Conservation (phyloP, 2,888 invertebrate species). For the Thera britannica region DNA sequence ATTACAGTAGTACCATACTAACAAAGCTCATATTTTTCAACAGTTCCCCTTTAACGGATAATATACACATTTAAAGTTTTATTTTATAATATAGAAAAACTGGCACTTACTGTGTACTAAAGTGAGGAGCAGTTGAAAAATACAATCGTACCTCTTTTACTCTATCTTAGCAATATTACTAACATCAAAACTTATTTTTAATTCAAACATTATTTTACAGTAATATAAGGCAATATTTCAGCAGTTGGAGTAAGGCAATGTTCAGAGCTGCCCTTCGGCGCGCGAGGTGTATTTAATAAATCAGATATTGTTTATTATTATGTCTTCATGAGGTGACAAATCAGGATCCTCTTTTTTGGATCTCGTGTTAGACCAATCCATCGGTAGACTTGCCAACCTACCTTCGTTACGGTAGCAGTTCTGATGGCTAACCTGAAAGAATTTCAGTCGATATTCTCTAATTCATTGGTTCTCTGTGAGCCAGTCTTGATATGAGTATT, state of each 20-base stretch:
- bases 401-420: background rate
- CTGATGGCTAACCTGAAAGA: background rate
- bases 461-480: background rate
- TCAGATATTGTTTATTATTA: background rate
- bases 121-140: background rate
- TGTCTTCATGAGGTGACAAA: background rate
- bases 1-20: background rate
- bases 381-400: background rate
- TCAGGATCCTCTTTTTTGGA: background rate
- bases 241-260: constrained; percentile 17
- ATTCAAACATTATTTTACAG: constrained; percentile 9
- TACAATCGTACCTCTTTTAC: background rate
- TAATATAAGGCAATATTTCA: constrained; percentile 14
- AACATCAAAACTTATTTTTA: constrained; percentile 3
- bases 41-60: background rate
- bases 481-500: background rate
- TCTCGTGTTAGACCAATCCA: background rate
- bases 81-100: constrained; percentile 1
- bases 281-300: constrained; percentile 22
- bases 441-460: background rate
- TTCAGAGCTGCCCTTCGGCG: background rate
- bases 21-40: constrained; percentile 4
- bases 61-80: background rate
- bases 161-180: constrained; percentile 4
- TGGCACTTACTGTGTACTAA: background rate